A percentile compares a stretch with the other conserved stretches of the same genome.
These are phyloP conservation scores for Coregonus sp. DNA, from an alignment of 2,797 vertebrate genomes.

Conservation along the genomic window DNA sequence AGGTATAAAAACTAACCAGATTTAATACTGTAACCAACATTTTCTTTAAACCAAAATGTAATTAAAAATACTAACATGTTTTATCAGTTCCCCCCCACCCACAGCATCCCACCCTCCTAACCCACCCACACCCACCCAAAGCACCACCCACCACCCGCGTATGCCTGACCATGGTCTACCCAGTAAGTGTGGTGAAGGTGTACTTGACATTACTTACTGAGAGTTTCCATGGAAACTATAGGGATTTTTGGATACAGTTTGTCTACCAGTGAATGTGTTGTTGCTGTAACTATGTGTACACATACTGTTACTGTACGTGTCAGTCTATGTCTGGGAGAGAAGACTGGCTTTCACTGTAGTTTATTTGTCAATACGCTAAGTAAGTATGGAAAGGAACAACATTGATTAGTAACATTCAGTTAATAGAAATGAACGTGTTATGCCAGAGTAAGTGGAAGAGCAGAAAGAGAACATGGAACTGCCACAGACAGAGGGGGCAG, in stretches of 20 bases:
- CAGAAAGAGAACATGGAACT: conserved; percentile 50
- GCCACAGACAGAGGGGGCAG: conserved; percentile 50
- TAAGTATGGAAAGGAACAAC: conserved; percentile 68
- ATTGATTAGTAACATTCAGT: conserved; percentile 69
- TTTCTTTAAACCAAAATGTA: not conserved
- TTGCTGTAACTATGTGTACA: conserved; percentile 9
- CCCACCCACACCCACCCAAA: conserved; percentile 31
- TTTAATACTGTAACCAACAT: conserved; percentile 1
- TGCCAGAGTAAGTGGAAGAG: conserved; percentile 51
- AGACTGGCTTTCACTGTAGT: conserved; percentile 79
- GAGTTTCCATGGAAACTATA: not conserved
- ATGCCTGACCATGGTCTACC: conserved; percentile 68
- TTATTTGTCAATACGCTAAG: conserved; percentile 74
- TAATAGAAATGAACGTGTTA: conserved; percentile 57
- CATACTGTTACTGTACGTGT: conserved; percentile 6
- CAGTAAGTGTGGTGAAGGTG: conserved; percentile 58
- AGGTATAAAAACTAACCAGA: conserved; percentile 12
- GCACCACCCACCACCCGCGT: conserved; percentile 64
- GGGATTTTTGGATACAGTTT: not conserved
- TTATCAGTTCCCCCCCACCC: conserved; percentile 32
- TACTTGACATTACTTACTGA: conserved; percentile 29
- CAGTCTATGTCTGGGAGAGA: conserved; percentile 32
- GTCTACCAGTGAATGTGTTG: conserved; percentile 2
- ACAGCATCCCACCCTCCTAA: conserved; percentile 19
- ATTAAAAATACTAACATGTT: conserved; percentile 32